Evolutionary conservation across 2,797 vertebrate genomes (phyloP).

Genomic region (Sebastes steindachneri): DNA sequence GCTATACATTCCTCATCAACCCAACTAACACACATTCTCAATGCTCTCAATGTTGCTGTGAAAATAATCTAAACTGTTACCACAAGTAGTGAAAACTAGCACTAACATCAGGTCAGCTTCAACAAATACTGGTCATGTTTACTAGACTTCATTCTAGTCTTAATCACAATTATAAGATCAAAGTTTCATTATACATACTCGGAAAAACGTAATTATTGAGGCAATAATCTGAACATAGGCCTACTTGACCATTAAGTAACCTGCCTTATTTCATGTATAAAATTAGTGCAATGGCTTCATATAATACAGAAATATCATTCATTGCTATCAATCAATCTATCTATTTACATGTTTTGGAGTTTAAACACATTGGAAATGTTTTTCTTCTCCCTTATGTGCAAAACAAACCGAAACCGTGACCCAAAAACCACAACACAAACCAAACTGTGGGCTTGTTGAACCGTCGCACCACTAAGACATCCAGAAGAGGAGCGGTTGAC

Average conservation of each 20-base stretch:
- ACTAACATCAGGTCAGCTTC: not conserved
- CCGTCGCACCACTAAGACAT: not conserved
- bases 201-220: no score
- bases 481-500: not conserved
- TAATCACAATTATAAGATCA: not conserved
- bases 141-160: not conserved
- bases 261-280: no score
- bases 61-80: not conserved
- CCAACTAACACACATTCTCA: constrained; percentile 1
- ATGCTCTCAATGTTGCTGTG: not conserved
- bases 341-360: not conserved
- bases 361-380: not conserved
- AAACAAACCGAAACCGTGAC: not conserved
- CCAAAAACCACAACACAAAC: not conserved
- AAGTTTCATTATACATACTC: not conserved
- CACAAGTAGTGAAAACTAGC: not conserved
- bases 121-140: not conserved
- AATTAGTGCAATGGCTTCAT: no score
- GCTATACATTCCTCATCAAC: constrained; percentile 31
- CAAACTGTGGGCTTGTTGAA: not conserved
- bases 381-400: not conserved
- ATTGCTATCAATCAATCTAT: not conserved
- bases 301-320: no score
- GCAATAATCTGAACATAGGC: no score
- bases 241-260: no score